Conservation (phyloP, 2,888 invertebrate genomes). For the Lepidonotus clava region DNA sequence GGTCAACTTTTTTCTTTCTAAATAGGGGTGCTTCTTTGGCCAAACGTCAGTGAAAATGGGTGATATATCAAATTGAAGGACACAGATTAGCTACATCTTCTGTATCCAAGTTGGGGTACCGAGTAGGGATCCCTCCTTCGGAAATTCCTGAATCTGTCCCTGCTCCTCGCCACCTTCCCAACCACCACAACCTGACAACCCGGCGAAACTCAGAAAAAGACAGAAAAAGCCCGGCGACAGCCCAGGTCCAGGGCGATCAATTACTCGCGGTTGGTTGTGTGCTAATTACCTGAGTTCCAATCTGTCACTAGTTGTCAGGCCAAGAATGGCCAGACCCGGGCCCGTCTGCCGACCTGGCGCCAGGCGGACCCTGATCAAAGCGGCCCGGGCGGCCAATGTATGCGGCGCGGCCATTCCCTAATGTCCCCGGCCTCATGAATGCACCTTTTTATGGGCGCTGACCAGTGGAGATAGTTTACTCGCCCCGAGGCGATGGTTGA, state of each 20-base stretch:
- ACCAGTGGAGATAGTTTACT: slow-evolving; percentile 24
- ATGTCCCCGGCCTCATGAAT: slow-evolving; percentile 35
- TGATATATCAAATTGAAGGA: no score
- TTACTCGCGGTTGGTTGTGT: slow-evolving; percentile 25
- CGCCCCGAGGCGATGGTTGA: slow-evolving; percentile 36
- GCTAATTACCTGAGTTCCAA: slow-evolving; percentile 39
- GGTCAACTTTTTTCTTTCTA: no score
- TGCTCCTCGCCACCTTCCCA: no score
- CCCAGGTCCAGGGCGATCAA: background rate
- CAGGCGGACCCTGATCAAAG: slow-evolving; percentile 4
- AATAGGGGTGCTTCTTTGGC: no score
- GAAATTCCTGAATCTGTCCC: no score
- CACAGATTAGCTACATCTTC: no score
- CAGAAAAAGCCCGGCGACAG: no score
- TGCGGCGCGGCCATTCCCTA: slow-evolving; percentile 14
- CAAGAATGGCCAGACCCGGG: background rate
- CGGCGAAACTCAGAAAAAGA: no score
- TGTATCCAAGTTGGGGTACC: no score
- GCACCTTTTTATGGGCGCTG: slow-evolving; percentile 27
- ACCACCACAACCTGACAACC: no score
- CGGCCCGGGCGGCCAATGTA: background rate
- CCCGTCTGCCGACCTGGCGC: background rate
- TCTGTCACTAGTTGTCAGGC: slow-evolving; percentile 33
- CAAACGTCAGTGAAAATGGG: no score
- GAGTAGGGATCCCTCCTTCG: no score